Evolutionary conservation across 2,888 invertebrate genomes (phyloP).

Genomic region (Stomorhina lunata): DNA sequence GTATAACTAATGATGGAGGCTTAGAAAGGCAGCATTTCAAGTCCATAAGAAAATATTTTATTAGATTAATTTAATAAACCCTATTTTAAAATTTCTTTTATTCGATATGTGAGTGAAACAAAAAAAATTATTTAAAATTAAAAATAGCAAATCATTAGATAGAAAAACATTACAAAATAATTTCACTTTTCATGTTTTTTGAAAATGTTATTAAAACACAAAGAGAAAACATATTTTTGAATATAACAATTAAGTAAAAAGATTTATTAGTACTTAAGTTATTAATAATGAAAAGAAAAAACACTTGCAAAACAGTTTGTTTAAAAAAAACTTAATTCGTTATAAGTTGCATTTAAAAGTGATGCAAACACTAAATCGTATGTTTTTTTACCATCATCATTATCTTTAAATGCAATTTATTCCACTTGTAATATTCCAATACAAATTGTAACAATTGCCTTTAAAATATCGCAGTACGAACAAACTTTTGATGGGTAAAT

Average conservation of each 20-base stretch:
- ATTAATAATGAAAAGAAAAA: neutral
- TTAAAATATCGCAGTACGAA: neutral
- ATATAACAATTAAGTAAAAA: conserved; percentile 20
- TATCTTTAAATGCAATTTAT: neutral
- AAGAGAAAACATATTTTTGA: neutral
- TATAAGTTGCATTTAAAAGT: neutral
- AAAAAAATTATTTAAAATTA: neutral
- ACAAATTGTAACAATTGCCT: conserved; percentile 20
- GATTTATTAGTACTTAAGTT: conserved; percentile 32
- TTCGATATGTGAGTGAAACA: too few relatives aligned
- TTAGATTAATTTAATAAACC: too few relatives aligned
- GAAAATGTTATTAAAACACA: conserved; percentile 6
- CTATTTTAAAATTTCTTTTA: too few relatives aligned
- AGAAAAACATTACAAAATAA: conserved; percentile 45
- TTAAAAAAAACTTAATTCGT: too few relatives aligned
- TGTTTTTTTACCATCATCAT: neutral
- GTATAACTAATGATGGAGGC: too few relatives aligned
- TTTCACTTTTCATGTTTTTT: conserved; percentile 53
- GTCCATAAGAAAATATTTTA: too few relatives aligned
- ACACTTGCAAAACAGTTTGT: neutral
- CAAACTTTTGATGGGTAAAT: conserved; percentile 37
- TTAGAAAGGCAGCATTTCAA: too few relatives aligned
- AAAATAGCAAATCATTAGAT: neutral
- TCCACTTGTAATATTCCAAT: conserved; percentile 6
- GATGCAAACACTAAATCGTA: neutral